These are phyloP conservation scores for Eupithecia centaureata DNA, from an alignment of 2,888 invertebrate genomes.

Conservation along the genomic window DNA sequence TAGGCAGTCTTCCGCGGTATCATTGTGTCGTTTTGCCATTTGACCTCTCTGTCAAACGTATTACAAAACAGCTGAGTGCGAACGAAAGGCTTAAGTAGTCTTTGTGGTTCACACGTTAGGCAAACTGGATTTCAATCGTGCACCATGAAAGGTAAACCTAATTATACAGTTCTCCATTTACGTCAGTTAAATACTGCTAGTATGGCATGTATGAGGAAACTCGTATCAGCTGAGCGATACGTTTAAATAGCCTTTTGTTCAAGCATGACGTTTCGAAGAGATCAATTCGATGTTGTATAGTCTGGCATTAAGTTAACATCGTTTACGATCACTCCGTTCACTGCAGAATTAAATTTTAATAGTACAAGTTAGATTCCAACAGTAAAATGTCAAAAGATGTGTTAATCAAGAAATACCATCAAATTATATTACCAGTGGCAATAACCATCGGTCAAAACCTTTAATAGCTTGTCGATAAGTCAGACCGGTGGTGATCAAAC, in stretches of 20 bases:
- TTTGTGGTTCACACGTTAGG: conserved; percentile 49
- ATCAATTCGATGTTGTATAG: neutral
- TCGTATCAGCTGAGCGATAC: conserved; percentile 41
- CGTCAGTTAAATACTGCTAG: conserved; percentile 48
- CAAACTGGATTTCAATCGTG: conserved; percentile 53
- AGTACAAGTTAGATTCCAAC: neutral
- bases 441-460: neutral
- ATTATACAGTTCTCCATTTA: conserved; percentile 53
- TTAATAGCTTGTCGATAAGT: neutral
- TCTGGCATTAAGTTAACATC: neutral
- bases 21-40: conserved; percentile 27
- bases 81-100: conserved; percentile 46
- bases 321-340: neutral
- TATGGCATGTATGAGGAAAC: conserved; percentile 56
- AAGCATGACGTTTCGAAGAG: neutral
- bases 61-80: conserved; percentile 31
- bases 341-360: neutral
- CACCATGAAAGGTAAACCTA: conserved; percentile 61
- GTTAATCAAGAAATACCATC: neutral
- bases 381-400: neutral
- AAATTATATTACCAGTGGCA: neutral
- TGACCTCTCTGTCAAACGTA: conserved; percentile 48
- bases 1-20: conserved; percentile 57
- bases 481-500: neutral
- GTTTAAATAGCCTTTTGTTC: conserved; percentile 37